A percentile compares a stretch with the other conserved stretches of the same genome.
These are phyloP conservation scores for Helarctos malayanus DNA, from an alignment of 2,797 vertebrate genomes.

Conservation along the genomic window DNA sequence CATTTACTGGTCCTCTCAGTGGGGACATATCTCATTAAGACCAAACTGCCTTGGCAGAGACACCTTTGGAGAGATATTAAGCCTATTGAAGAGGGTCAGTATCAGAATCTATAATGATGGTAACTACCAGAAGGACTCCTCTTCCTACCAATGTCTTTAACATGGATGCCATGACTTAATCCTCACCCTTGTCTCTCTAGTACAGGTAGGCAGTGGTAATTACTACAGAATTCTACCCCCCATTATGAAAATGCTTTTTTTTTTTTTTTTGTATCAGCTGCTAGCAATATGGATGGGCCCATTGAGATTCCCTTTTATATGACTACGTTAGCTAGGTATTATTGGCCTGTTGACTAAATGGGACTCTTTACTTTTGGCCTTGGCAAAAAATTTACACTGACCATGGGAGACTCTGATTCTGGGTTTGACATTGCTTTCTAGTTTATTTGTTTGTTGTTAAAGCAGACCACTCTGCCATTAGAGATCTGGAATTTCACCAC, in stretches of 20 bases:
- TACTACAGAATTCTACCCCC: not conserved
- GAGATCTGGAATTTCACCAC: not conserved
- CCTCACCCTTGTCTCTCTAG: not conserved
- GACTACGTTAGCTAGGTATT: not conserved
- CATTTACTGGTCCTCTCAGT: constrained; percentile 14
- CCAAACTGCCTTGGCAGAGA: not conserved
- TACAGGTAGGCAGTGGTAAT: not conserved
- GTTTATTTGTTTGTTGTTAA: not conserved
- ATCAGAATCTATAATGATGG: not conserved
- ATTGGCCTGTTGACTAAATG: not conserved
- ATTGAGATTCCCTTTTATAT: not conserved
- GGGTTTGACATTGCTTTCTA: not conserved
- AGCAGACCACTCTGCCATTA: not conserved
- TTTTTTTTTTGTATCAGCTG: not conserved
- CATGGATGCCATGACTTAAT: not conserved
- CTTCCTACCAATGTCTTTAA: not conserved
- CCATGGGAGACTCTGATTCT: not conserved
- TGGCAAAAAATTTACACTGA: not conserved
- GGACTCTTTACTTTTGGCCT: not conserved
- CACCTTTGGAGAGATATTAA: not conserved
- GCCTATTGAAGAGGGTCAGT: not conserved
- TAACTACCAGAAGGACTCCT: not conserved
- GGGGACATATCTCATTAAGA: constrained; percentile 41
- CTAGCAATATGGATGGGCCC: not conserved
- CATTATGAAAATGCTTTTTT: not conserved